Base-by-base conservation (phyloP, 2,888 invertebrate species). In the Mythimna albipuncta region DNA sequence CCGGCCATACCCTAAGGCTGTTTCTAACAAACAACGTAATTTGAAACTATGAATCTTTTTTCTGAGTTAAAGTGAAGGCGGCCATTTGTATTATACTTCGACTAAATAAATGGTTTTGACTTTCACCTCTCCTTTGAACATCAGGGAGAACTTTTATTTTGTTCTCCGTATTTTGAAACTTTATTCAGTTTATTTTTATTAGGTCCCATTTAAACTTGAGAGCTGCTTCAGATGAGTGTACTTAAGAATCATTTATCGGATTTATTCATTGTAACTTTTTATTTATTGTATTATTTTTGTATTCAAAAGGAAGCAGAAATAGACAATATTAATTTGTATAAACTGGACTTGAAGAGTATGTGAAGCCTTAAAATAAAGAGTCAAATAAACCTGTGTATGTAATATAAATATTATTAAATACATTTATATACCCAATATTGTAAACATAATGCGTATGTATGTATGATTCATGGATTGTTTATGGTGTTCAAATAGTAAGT, bases 21-120 rank as follows among this genome's bases (percentile, higher is more conserved):
- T 75, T 59, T 65, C 55, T 80, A 62, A 69, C 68, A 81, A 79
- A 81, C 69, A 70, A 81, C n/a, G 75, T 80, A 83, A 81, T 80
- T 77, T 77, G 52, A 74, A 79, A 75, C 76, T 81, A 75, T 69
- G 65, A 75, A 81, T 83, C 54, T 83, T 79, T 74, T 83, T 70
- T 69, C 77, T 50, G 11, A 71, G 57, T 61, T 44, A 61, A 65
- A 75, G 67, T 65, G 69, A 83, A 80, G 61, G 64, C 55, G 35
- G 47, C 75, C 67, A 81, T 81, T 77, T 82, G 77, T 82, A 77
- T 82, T 67, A 67, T 68, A 61, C 58, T 66, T 75, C 47, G 38
- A 69, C 38, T 70, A 65, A 75, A 83, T 83, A 83, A 79, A 81
- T 81, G 71, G 69, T 72, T 81, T 65, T 62, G 67, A 72, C 76